These are phyloP conservation scores for Drosophila aldrichi DNA, from an alignment of 2,888 invertebrate species.

Conservation along the genomic window DNA sequence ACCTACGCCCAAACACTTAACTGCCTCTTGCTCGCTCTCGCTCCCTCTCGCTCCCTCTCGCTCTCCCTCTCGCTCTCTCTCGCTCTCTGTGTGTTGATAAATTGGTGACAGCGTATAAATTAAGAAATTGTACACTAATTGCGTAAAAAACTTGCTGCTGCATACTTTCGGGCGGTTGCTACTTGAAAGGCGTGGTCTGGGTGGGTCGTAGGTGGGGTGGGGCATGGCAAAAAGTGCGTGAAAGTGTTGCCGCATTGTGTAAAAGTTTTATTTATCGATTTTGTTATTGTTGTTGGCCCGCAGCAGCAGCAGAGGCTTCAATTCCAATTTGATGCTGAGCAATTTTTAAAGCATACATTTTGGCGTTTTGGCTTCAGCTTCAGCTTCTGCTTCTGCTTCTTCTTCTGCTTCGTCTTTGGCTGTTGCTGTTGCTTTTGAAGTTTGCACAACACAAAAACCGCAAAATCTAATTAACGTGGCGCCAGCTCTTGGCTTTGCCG, in stretches of 20 bases:
- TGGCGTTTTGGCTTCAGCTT: conserved; percentile 62
- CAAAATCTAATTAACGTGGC: conserved; percentile 79
- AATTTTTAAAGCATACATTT: conserved; percentile 76
- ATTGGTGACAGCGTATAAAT: conserved; percentile 84
- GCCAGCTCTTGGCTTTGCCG: conserved; percentile 59
- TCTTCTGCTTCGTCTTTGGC: conserved; percentile 6
- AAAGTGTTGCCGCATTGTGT: conserved; percentile 73
- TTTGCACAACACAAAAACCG: conserved; percentile 78
- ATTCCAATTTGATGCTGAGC: conserved; percentile 72
- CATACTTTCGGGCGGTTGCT: conserved; percentile 72
- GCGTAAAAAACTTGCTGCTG: conserved; percentile 77
- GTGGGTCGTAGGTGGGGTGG: too few relatives aligned
- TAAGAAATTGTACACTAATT: conserved; percentile 84
- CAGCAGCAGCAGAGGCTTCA: conserved; percentile 43
- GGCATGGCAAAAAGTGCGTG: conserved; percentile 63
- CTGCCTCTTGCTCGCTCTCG: conserved; percentile 19
- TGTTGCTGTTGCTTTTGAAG: conserved; percentile 72
- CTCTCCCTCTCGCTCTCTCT: conserved; percentile 18
- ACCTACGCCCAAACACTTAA: conserved; percentile 4
- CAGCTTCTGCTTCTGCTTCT: neutral
- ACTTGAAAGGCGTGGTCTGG: conserved; percentile 23
- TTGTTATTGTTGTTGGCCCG: conserved; percentile 54
- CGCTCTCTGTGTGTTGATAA: conserved; percentile 69
- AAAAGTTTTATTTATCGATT: conserved; percentile 76
- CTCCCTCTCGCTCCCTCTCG: conserved; percentile 10